Evolutionary conservation across 30 jellyfish, hydroid and myxozoan genomes (phyloP), one percentile per base, ranked within the genome.

Genomic region (Phacellophora camtschatica): DNA sequence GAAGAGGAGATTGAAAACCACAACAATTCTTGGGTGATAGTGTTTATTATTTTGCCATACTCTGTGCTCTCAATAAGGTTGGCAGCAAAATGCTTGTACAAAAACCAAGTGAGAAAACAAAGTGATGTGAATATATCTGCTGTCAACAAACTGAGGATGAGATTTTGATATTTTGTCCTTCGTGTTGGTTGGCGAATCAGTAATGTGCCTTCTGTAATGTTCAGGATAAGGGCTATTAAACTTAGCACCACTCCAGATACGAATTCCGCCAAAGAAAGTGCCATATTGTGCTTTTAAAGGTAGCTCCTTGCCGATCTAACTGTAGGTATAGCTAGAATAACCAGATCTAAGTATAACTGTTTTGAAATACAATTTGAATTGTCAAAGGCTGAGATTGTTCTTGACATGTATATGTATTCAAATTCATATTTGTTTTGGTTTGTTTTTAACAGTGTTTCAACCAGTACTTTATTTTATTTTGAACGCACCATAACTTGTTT

Each of bases 1-100:
- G 94, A 82, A 2, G 94, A 68, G 10, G 86, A 24, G 32, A 82
- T 67, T 19, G 94, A 70, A 36, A 82, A 82, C 91, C 91, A 64
- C 3, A 80, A 58, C 34, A 70, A 23, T 29, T 80, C 84, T 29
- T 80, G 83, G 33, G 66, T 19, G n/a, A 67, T 39, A 15, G 36
- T 41, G 11, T 36, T 1, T 4, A 76, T 23, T 18, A 53, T 36
- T 3, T 24, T 33, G 5, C 2, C 5, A 13, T 29, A 10, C 32
- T 15, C 20, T 13, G 27, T 39, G 63, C 30, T 46, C 41, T 33
- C 57, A 3, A 20, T 36, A 23, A 4, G 33, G 2, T 15, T 57
- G 23, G 5, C 3, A 12, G 10, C 18, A 1, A 1, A 19, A 43
- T 22, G 71, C 49, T 30, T 22, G 88, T 11, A 33, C 0, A 33